Percentiles rank a stretch among this genome's conserved stretches.
Evolutionary conservation across 1,140 invertebrate genomes (phyloP).

Genomic region (Panagrolaimus sp.): DNA sequence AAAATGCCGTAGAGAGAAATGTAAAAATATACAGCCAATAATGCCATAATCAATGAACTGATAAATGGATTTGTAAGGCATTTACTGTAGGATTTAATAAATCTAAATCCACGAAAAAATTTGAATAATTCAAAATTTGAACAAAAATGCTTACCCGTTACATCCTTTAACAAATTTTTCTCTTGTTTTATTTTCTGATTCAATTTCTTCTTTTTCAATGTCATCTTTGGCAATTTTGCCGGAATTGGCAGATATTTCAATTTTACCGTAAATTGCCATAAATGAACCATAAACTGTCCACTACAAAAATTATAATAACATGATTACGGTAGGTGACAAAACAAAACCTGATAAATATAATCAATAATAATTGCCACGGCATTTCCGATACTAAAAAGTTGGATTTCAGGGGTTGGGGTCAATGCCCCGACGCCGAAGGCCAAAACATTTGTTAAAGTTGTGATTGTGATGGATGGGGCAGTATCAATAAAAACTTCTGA

Average conservation of each 20-base stretch:
- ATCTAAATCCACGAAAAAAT: constrained; percentile 22
- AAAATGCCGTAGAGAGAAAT: constrained; percentile 49
- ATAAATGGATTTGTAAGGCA: constrained; percentile 47
- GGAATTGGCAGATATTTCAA: constrained; percentile 33
- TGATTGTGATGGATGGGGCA: constrained; percentile 58
- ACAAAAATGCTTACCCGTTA: background rate
- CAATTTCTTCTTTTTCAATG: background rate
- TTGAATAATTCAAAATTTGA: background rate
- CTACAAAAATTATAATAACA: constrained; percentile 30
- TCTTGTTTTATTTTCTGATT: background rate
- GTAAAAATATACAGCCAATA: constrained; percentile 51
- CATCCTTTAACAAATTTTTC: constrained; percentile 17
- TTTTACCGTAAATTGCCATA: constrained; percentile 49
- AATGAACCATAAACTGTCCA: constrained; percentile 53
- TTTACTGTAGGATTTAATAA: constrained; percentile 45
- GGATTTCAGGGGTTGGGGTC: constrained; percentile 58
- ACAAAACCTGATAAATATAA: constrained; percentile 52
- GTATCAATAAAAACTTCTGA: constrained; percentile 55
- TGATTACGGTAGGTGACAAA: background rate
- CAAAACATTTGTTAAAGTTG: constrained; percentile 55
- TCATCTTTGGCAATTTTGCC: too few species aligned
- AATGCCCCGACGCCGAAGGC: constrained; percentile 57
- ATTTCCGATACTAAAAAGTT: constrained; percentile 58
- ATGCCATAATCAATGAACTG: constrained; percentile 32
- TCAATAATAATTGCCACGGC: constrained; percentile 54